Conservation (phyloP, 2,888 invertebrate species). For the Spialia ferax region DNA sequence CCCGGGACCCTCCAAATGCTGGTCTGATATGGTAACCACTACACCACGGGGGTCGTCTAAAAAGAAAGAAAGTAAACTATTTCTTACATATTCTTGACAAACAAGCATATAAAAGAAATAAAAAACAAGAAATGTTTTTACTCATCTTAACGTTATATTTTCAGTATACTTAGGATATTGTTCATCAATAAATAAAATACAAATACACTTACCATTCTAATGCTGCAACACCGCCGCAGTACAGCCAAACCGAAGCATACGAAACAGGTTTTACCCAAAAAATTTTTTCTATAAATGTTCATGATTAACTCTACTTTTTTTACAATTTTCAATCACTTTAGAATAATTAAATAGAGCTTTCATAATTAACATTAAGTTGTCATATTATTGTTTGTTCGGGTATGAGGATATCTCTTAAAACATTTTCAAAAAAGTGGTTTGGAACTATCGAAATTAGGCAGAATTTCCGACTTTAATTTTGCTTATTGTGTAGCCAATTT, state of each 20-base stretch:
- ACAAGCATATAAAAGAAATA: not conserved
- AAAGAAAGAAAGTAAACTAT: too few species aligned
- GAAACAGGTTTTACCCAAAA: conserved; percentile 4
- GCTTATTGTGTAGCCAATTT: not conserved
- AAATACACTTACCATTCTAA: conserved; percentile 21
- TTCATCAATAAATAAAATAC: conserved; percentile 37
- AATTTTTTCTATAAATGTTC: not conserved
- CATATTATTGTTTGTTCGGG: not conserved
- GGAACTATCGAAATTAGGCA: not conserved
- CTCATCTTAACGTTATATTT: conserved; percentile 20
- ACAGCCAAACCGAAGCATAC: not conserved
- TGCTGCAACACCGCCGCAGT: not conserved
- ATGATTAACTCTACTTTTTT: not conserved
- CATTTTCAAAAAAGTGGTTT: not conserved
- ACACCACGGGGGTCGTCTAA: too few species aligned
- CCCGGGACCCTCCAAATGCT: too few species aligned
- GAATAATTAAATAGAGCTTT: not conserved
- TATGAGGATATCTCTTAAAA: not conserved
- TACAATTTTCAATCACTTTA: not conserved
- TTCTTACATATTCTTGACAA: not conserved
- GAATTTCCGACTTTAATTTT: not conserved
- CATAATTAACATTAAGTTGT: not conserved
- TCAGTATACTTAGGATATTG: conserved; percentile 19
- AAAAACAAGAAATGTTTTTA: not conserved
- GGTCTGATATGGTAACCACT: too few species aligned